Base-by-base conservation (phyloP, 1,140 invertebrate genomes). In the Tyrophagus putrescentiae region DNA sequence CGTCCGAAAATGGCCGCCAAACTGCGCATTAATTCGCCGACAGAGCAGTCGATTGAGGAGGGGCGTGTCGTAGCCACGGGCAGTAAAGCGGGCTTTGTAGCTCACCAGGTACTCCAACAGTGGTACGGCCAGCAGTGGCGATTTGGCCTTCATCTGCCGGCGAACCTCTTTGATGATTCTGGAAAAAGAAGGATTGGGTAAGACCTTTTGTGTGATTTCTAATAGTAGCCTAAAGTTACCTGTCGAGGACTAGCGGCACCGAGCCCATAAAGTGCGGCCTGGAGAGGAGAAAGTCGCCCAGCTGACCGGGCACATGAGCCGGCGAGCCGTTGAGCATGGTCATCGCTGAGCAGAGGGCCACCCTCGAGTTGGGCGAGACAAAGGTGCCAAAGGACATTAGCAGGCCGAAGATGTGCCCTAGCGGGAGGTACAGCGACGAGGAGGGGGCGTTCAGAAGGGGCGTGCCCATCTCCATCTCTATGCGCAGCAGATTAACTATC, bases 311-410 rank as follows among this genome's bases (percentile, higher is more conserved):
- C 58, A 62, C 66, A 28, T 69, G 64, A 44, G 62, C 66, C 9
- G 68, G 66, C 18, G 68, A 69, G 45, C 86, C 83, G 72, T 98
- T 92, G 39, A 95, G 84, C 77, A 98, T 82, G 0, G 95, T 98
- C 18, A 92, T 74, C 0, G 95, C 87, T 0, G 91, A 91, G 2
- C 91, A 95, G 72, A 98, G 98, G 7, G 94, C 95, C 70, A 98
- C 64, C 3, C 84, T 79, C 68, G 64, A 61, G 21, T 66, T 65
- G 44, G 67, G 68, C 58, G 64, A 57, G 9, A 66, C 61, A 9
- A 80, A 44, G 23, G 31, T 61, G 23, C 45, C 11, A 32, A 64
- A 61, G 18, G 54, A 32, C 16, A 45, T 4, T 1, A 62, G 23
- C 18, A 39, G 36, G 13, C 85, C 1, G 98, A 92, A 75, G 98